phyloP scores from a whole-genome alignment of 2,888 invertebrate species.

The Homarus gammarus region DNA sequence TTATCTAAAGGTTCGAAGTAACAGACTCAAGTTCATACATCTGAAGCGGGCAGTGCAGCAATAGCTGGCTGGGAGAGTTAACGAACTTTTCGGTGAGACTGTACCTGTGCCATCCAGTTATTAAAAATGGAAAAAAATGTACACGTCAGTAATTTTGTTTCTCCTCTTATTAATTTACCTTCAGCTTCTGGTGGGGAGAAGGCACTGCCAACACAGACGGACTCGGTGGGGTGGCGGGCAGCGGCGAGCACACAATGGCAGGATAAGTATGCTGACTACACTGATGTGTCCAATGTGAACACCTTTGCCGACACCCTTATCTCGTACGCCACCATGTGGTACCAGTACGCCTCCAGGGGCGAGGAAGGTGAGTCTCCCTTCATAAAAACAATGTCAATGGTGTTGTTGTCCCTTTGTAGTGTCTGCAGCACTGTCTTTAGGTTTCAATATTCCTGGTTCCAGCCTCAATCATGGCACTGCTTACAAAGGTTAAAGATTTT shows the following conservation, averaged over 20 bases:
- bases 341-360: constrained; percentile 65
- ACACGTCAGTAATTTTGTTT: too few relatives aligned
- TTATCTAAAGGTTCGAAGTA: too few relatives aligned
- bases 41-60: too few relatives aligned
- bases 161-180: too few relatives aligned
- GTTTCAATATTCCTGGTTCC: too few relatives aligned
- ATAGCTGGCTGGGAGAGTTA: too few relatives aligned
- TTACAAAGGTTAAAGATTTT: too few relatives aligned
- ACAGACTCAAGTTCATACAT: too few relatives aligned
- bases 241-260: constrained; percentile 50
- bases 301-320: constrained; percentile 73
- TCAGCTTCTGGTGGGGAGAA: constrained; percentile 36
- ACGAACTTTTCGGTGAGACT: too few relatives aligned
- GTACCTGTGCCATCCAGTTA: too few relatives aligned
- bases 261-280: constrained; percentile 60
- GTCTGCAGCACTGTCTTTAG: too few relatives aligned
- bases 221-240: constrained; percentile 53
- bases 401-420: not conserved
- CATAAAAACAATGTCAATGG: not conserved
- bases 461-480: constrained; percentile 3
- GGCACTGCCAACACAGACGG: constrained; percentile 17
- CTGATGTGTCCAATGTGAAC: constrained; percentile 61
- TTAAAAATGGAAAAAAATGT: too few relatives aligned
- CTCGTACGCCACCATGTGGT: constrained; percentile 75
- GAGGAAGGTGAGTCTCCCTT: constrained; percentile 49